These are phyloP conservation scores for Schizotus pectinicornis DNA, from an alignment of 2,888 invertebrate genomes.

Conservation along the genomic window DNA sequence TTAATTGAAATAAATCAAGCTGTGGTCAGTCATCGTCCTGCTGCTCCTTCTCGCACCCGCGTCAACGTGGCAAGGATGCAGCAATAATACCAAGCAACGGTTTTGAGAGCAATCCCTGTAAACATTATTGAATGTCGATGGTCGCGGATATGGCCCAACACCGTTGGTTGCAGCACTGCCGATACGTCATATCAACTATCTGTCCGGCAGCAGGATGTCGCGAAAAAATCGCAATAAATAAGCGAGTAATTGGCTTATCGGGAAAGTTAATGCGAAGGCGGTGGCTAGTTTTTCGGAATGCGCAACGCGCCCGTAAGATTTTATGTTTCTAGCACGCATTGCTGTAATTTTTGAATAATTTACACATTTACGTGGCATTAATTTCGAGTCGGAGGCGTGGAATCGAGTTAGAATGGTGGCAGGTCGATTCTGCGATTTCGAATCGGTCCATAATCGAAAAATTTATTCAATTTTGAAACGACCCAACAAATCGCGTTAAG, in stretches of 20 bases:
- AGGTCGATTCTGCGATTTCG: slow-evolving; percentile 1
- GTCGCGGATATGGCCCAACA: too few species aligned
- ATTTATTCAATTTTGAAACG: too few species aligned
- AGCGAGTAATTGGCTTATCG: too few species aligned
- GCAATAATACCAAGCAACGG: slow-evolving; percentile 9
- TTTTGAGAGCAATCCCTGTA: slow-evolving; percentile 19
- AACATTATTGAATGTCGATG: too few species aligned
- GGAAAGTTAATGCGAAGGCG: too few species aligned
- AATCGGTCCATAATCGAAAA: background rate
- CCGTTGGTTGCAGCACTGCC: too few species aligned
- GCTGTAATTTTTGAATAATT: slow-evolving; percentile 2
- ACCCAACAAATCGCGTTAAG: slow-evolving; percentile 9
- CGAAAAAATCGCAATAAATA: too few species aligned
- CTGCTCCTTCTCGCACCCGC: slow-evolving; percentile 16
- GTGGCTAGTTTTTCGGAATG: too few species aligned
- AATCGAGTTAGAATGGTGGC: background rate
- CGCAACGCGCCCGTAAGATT: too few species aligned
- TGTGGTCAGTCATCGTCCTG: slow-evolving; percentile 37
- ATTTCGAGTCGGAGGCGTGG: slow-evolving; percentile 1
- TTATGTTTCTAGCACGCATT: too few species aligned
- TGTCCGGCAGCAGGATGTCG: too few species aligned
- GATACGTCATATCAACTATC: too few species aligned
- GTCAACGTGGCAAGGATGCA: slow-evolving; percentile 18
- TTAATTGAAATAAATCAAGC: slow-evolving; percentile 58
- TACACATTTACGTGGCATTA: slow-evolving; percentile 2